Evolutionary conservation across 2,888 invertebrate genomes (phyloP), one percentile per base, ranked within the genome.

Genomic region (Cancer borealis): DNA sequence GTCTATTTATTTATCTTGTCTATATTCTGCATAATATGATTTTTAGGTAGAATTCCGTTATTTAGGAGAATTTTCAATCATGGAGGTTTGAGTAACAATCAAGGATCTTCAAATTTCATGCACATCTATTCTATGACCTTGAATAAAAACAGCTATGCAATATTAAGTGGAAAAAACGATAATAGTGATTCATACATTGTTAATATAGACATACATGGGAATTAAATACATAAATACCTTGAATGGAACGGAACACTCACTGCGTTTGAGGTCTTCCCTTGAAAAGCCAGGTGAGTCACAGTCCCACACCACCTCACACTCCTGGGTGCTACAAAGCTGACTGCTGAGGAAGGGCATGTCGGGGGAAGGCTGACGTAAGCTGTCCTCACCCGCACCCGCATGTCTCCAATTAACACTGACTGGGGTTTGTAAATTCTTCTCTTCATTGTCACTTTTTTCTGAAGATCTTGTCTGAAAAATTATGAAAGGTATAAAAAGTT

Each of bases 231-330:
- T 54, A 14, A 17, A 47, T 30, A 30, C 45, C 30, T 26, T 47
- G 54, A 26, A 60, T 10, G 4, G 26, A 73, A 60, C 21, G 4
- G 26, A 73, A 73, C 87, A 90, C 95, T 93, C 46, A 95, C 95
- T 94, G 26, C 94, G 90, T 8, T 95, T 95, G 12, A 95, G 73
- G 10, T 95, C 95, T 66, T 95, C 95, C 88, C 94, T 95, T 17
- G 95, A 93, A 91, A 90, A 95, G 21, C 95, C 95, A 8, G 95
- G 95, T n/a, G 95, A 95, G 88, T 95, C 94, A 79, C 95, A 95
- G 84, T 95, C 93, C 95, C 95, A 95, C 26, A 95, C 94, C 5
- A 95, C 95, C 79, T 95, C 95, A 92, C 95, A 95, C 30, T 95
- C 95, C 45, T 95, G 95, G 39, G 95, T 94, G 45, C 94, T 66